Evolutionary conservation across 2,888 invertebrate genomes (phyloP), one percentile per base, ranked within the genome.

Genomic region (Caradrina kadenii): DNA sequence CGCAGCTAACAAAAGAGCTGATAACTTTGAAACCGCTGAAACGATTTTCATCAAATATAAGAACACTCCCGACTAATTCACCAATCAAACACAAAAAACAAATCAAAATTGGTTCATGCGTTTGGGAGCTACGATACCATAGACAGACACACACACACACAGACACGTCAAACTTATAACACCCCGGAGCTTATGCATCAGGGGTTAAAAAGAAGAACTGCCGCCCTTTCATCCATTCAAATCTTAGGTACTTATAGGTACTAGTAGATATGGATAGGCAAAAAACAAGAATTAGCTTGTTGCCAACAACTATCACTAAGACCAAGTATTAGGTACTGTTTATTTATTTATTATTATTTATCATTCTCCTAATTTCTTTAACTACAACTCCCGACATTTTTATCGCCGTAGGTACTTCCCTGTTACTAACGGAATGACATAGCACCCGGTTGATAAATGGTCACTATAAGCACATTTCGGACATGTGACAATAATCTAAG

Each of bases 401-500:
- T 69, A 78, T 78, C 66, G 8, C 26, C n/a, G 69, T 78, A 69
- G 77, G 74, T 63, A 73, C 60, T 45, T 60, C 59, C 63, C 56
- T 66, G 79, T 78, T 54, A n/a, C 77, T 64, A 55, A 52, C 49
- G 42, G 10, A 62, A 26, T 8, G 15, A 35, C 66, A 54, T 66
- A 73, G 80, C 75, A 78, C 74, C 70, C 26, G 26, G 62, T 45
- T 69, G 73, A 75, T 77, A 71, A 70, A 68, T 56, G 22, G 56
- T 58, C n/a, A 64, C 49, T 63, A 49, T 65, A 53, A 64, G 69
- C 70, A 80, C 74, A 76, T 79, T 80, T 76, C 31, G 67, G 65
- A 58, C 58, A 65, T 61, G 73, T 76, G 69, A 66, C 71, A 69
- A 59, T 73, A 68, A 73, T 79, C 76, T 82, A 61, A 73, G 82